Evolutionary conservation across 2,113 vertebrate genomes (phyloP), one percentile per base, ranked within the genome.

Genomic region (Tragelaphus imberbis): DNA sequence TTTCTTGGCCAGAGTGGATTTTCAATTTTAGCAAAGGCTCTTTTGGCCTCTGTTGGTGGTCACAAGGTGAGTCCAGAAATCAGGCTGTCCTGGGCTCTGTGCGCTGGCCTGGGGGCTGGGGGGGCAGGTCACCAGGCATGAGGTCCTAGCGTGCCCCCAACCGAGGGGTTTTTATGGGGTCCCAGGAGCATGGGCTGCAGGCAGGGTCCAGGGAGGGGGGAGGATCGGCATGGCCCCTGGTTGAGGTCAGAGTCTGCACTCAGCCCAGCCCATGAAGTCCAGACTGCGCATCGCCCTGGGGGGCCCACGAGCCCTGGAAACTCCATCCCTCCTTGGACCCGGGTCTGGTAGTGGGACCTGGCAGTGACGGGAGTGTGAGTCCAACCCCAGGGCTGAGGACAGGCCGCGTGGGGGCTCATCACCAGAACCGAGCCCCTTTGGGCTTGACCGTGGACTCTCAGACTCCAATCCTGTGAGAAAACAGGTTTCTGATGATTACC

Each of bases 391-490:
- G 36, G 30, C 19, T 30, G 51, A 61, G 80, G 44, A 90, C 59
- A 55, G 80, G n/a, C 65, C 80, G 21, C 3, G 11, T 0, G 19
- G 75, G 88, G 19, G 33, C 14, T 71, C 10, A 1, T n/a, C 63
- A 3, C 6, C 58, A 47, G 75, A n/a, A 15, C 36, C 23, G 28
- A 33, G 14, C 40, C 55, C 23, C 3, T 2, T 27, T 2, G 0
- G 53, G 28, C 47, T 65, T 28, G 49, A 33, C 27, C 25, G 3
- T 25, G 30, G 23, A 59, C 33, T 36, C 16, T 6, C 21, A 80
- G 89, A 77, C 53, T 90, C 68, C 51, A 17, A 13, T 40, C 25
- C 36, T 0, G 58, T 7, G n/a, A 55, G 58, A 23, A 21, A 75
- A 30, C 5, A 30, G 58, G 12, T 14, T 53, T 53, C 59, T 40